phyloP scores from a whole-genome alignment of 2,797 vertebrate species.

The Syngnathus rostellatus region DNA sequence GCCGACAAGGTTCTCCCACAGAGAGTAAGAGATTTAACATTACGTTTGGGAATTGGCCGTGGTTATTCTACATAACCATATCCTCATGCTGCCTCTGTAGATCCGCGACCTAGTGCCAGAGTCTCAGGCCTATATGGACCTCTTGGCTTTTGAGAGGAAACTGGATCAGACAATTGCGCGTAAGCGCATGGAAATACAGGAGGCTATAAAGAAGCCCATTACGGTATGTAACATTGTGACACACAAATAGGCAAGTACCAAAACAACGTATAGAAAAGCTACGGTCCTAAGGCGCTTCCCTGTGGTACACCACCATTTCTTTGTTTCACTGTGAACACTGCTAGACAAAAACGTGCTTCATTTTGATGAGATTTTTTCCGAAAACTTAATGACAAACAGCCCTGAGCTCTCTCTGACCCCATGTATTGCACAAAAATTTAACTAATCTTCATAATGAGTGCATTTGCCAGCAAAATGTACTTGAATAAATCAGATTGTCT shows the following conservation, averaged over 20 bases:
- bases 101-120: conserved; percentile 96
- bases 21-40: conserved; percentile 67
- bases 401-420: background rate
- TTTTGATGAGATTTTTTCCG: background rate
- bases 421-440: background rate
- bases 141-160: conserved; percentile 95
- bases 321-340: background rate
- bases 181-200: conserved; percentile 98
- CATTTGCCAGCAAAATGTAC: background rate
- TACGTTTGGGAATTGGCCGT: background rate
- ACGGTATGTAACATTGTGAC: conserved; percentile 64
- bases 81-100: conserved; percentile 50
- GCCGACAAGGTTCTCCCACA: conserved; percentile 97
- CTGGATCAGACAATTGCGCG: conserved; percentile 97
- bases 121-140: conserved; percentile 99
- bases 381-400: background rate
- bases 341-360: background rate
- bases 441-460: background rate
- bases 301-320: background rate
- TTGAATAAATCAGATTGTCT: background rate
- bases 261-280: background rate
- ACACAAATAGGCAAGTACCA: background rate
- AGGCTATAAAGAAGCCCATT: conserved; percentile 97
- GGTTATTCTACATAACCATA: background rate
- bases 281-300: background rate